Conservation (phyloP, 2,113 vertebrate species). For the Rhipidura dahli region DNA sequence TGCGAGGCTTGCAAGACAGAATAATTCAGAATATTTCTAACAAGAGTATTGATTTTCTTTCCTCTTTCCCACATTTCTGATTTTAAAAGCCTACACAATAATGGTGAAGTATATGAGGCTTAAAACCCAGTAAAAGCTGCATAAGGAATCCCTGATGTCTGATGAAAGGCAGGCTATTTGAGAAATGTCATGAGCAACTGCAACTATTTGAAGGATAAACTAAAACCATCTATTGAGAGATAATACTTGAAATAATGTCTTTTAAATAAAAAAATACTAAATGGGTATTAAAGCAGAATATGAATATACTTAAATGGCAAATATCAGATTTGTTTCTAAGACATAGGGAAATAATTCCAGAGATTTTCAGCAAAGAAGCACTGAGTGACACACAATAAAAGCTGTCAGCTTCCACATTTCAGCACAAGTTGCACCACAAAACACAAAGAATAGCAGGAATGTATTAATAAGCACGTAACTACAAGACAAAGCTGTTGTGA, state of each 20-base stretch:
- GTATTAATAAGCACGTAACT: not conserved
- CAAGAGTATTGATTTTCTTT: slow-evolving; percentile 40
- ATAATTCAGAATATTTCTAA: slow-evolving; percentile 38
- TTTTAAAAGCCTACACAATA: slow-evolving; percentile 34
- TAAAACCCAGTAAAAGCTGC: not conserved
- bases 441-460: not conserved
- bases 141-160: slow-evolving; percentile 1
- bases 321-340: slow-evolving; percentile 8
- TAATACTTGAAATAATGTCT: not conserved
- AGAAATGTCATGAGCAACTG: not conserved
- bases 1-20: slow-evolving; percentile 6
- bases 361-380: not conserved
- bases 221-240: slow-evolving; percentile 14
- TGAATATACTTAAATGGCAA: not conserved
- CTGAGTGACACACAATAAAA: not conserved
- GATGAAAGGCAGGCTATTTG: slow-evolving; percentile 8
- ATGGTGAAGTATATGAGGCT: not conserved
- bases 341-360: not conserved
- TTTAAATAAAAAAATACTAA: slow-evolving; percentile 24
- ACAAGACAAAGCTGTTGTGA: not conserved
- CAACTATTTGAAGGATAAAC: not conserved
- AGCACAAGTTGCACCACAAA: not conserved
- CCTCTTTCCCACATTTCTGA: not conserved
- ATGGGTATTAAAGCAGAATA: not conserved
- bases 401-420: not conserved